phyloP scores from a whole-genome alignment of 2,888 invertebrate species.

The Lumbricus terrestris region DNA sequence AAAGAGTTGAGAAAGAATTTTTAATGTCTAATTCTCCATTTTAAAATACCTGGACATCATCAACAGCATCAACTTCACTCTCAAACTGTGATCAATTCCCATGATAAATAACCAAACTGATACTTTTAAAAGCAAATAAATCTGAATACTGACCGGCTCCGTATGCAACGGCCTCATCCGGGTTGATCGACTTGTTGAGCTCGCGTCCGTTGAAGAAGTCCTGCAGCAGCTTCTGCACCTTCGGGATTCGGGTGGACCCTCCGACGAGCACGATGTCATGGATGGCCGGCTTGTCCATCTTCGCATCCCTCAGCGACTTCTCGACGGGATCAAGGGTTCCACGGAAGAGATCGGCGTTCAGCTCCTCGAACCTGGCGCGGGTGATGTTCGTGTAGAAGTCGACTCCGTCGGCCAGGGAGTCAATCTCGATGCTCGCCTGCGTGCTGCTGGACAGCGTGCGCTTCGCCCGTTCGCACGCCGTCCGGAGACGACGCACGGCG shows the following conservation, averaged over 20 bases:
- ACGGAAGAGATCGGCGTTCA: conserved; percentile 92
- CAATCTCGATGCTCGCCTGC: conserved; percentile 78
- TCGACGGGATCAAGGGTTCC: conserved; percentile 95
- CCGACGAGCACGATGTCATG: conserved; percentile 74
- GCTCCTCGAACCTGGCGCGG: conserved; percentile 92
- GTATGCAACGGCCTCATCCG: conserved; percentile 52
- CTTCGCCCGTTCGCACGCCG: conserved; percentile 76
- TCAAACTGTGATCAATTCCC: no score
- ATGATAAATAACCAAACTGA: no score
- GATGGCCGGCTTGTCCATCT: conserved; percentile 75
- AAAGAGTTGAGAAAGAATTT: no score
- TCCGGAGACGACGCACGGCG: conserved; percentile 84
- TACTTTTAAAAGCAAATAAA: no score
- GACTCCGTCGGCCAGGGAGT: conserved; percentile 88
- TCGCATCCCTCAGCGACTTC: conserved; percentile 90
- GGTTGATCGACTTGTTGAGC: conserved; percentile 60
- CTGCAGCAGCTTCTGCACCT: conserved; percentile 92
- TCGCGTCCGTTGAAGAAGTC: conserved; percentile 61
- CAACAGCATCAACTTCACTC: no score
- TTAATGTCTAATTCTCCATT: no score
- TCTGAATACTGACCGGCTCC: conserved; percentile 36
- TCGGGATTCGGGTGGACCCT: conserved; percentile 95
- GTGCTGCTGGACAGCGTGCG: conserved; percentile 65
- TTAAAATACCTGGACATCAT: no score
- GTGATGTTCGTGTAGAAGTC: conserved; percentile 95